Conservation (phyloP, 1,140 invertebrate genomes). For the Meloidogyne floridensis region DNA sequence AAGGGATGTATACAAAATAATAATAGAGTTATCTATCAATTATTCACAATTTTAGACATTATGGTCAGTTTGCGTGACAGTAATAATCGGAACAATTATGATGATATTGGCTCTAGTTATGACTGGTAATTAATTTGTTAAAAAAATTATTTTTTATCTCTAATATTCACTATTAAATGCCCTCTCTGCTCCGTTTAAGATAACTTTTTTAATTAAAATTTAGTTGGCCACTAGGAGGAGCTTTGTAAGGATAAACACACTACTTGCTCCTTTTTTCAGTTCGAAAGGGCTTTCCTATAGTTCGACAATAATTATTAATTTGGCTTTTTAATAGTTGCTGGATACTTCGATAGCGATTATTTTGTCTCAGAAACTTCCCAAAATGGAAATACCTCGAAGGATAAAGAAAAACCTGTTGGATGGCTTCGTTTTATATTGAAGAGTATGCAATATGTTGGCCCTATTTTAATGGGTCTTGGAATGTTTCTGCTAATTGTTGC, state of each 20-base stretch:
- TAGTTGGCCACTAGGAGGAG: no score
- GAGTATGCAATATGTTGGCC: slow-evolving; percentile 64
- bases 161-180: neutral
- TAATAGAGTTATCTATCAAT: slow-evolving; percentile 3
- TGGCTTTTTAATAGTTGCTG: neutral
- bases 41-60: slow-evolving; percentile 53
- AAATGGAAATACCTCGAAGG: neutral
- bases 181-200: no score
- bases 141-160: neutral
- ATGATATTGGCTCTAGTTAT: slow-evolving; percentile 59
- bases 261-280: no score
- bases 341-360: neutral
- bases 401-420: neutral
- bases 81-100: slow-evolving; percentile 57
- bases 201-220: no score
- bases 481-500: slow-evolving; percentile 61
- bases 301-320: no score
- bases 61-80: slow-evolving; percentile 58
- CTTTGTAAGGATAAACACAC: no score
- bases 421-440: slow-evolving; percentile 48
- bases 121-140: slow-evolving; percentile 32
- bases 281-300: no score
- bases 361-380: neutral
- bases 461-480: slow-evolving; percentile 63
- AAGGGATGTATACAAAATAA: neutral